Conservation (phyloP, 1,140 invertebrate genomes). For the Nasonia longicornis region DNA sequence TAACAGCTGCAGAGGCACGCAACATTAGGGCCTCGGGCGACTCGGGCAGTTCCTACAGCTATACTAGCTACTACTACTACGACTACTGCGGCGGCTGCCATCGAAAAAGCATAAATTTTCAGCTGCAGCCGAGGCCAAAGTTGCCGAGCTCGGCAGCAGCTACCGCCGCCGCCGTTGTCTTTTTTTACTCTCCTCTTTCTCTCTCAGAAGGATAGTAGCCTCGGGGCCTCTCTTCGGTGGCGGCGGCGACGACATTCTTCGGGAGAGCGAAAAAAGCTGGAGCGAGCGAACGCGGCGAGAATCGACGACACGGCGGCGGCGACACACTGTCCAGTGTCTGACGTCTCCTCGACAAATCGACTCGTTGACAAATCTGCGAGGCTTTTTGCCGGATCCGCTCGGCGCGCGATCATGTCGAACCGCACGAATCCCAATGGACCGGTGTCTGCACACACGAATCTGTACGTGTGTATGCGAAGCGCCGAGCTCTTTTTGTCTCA, state of each 20-base stretch:
- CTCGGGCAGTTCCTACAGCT: neutral
- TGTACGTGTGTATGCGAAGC: neutral
- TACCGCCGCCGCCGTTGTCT: neutral
- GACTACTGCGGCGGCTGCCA: neutral
- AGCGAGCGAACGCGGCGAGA: neutral
- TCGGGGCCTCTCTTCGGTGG: neutral
- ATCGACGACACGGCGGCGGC: conserved; percentile 15
- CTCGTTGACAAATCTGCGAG: conserved; percentile 42
- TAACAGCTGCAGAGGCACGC: neutral
- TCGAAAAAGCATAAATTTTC: conserved; percentile 31
- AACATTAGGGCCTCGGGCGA: neutral
- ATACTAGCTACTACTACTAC: too few relatives aligned
- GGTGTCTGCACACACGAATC: neutral
- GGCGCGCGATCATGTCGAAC: conserved; percentile 23
- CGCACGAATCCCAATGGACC: conserved; percentile 30
- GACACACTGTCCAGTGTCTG: conserved; percentile 1
- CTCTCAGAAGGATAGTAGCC: neutral
- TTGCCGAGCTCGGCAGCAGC: conserved; percentile 29
- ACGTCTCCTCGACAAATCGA: conserved; percentile 42
- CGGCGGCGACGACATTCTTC: neutral
- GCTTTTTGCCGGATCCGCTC: conserved; percentile 15
- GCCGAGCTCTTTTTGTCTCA: neutral
- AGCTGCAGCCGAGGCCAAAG: conserved; percentile 10
- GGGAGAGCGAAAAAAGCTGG: neutral
- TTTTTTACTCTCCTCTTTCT: neutral